Conservation (phyloP, 2,797 vertebrate species). For the Melanotaenia maccullochi region DNA sequence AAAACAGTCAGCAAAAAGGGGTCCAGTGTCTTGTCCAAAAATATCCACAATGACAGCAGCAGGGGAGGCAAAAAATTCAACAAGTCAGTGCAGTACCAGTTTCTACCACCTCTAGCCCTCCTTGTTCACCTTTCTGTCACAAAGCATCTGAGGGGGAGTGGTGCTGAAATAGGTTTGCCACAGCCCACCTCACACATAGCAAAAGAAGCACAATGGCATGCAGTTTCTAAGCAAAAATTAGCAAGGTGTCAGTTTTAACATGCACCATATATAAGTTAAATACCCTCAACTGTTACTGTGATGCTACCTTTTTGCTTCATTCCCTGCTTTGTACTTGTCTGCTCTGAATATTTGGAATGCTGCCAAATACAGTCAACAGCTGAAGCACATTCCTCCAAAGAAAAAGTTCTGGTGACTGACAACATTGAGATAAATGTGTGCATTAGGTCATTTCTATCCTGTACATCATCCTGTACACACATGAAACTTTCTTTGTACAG, state of each 20-base stretch:
- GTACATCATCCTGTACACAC: constrained; percentile 50
- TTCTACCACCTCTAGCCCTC: constrained; percentile 66
- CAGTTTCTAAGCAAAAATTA: constrained; percentile 60
- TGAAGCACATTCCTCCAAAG: constrained; percentile 39
- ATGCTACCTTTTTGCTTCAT: constrained; percentile 42
- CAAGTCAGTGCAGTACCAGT: constrained; percentile 77
- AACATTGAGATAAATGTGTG: constrained; percentile 55
- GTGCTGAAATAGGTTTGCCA: constrained; percentile 51
- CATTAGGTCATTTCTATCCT: constrained; percentile 46
- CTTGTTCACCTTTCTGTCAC: constrained; percentile 48
- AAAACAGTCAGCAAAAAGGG: constrained; percentile 37
- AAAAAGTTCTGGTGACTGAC: constrained; percentile 47
- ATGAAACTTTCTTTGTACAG: constrained; percentile 56
- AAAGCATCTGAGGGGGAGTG: constrained; percentile 43
- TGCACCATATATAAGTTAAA: constrained; percentile 58
- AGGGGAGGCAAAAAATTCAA: constrained; percentile 57
- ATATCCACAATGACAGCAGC: constrained; percentile 61
- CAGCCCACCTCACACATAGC: constrained; percentile 55
- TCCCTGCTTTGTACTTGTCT: constrained; percentile 26
- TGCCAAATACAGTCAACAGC: constrained; percentile 53
- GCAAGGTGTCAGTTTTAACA: constrained; percentile 56
- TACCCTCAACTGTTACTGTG: constrained; percentile 28
- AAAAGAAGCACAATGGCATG: constrained; percentile 68
- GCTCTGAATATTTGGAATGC: constrained; percentile 17
- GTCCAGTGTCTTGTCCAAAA: constrained; percentile 45